A percentile compares a stretch with the other conserved stretches of the same genome.
phyloP scores from a whole-genome alignment of 2,113 vertebrate species.

The Herpetotheres cachinnans region DNA sequence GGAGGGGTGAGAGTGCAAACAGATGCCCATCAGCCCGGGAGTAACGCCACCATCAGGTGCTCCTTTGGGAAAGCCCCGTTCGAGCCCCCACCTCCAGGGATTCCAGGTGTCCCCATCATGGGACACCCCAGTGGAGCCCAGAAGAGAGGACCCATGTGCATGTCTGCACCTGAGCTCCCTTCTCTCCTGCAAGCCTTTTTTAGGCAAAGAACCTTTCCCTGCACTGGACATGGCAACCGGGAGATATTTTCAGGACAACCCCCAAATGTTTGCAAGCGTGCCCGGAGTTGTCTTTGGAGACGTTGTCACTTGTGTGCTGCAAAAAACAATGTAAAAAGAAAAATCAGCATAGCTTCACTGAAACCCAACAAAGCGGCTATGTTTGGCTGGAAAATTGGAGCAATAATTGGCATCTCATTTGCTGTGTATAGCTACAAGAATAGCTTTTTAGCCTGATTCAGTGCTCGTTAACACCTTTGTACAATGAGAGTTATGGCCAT shows the following conservation, averaged over 20 bases:
- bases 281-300: accelerated
- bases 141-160: background rate
- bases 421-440: background rate
- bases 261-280: accelerated
- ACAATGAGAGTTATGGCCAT: background rate
- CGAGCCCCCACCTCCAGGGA: accelerated
- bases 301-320: background rate
- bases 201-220: background rate
- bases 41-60: accelerated
- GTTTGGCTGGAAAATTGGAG: background rate
- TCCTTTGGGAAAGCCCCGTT: background rate
- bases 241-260: background rate
- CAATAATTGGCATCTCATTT: background rate
- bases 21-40: background rate
- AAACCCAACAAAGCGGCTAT: background rate
- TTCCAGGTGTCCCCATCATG: background rate
- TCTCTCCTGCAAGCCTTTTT: background rate
- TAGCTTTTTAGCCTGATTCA: background rate
- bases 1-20: background rate
- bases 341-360: background rate
- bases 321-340: background rate
- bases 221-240: accelerated
- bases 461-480: background rate
- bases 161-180: accelerated
- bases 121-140: background rate